Base-by-base conservation (phyloP, 2,888 invertebrate species). In the Tinea pellionella region DNA sequence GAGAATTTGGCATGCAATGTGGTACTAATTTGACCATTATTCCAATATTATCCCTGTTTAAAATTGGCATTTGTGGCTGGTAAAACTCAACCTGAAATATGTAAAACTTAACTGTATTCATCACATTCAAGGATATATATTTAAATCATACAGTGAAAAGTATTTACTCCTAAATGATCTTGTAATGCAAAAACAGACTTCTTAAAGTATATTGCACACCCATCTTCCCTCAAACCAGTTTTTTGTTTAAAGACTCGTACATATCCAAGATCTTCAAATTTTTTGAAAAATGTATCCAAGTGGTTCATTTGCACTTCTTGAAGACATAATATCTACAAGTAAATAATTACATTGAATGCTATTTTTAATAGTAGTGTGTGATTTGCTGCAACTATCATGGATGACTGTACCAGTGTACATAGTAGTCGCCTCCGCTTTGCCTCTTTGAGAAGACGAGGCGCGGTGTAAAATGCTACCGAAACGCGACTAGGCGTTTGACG, bases 251-350 rank as follows among this genome's bases (percentile, higher is more conserved):
- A 98, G 2, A 95, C 72, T 57, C 94, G 92, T 30, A 81, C 78
- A 71, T 94, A 96, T 0, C 96, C 95, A 77, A 81, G 75, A 60
- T 73, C 69, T 61, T 82, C 80, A 61, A 88, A 88, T 70, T 79
- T 89, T 59, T 73, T 74, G 68, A 88, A 92, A 72, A 93, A 92
- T 58, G 88, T 83, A 9, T 80, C 66, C 60, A 94, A 80, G 74
- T 96, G 95, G n/a, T 90, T 88, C 11, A 88, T 88, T 81, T 97
- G 94, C 56, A 98, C 94, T 89, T 98, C 98, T 89, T 98, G 98
- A 7, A 98, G 80, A 73, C 96, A 95, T 61, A 96, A 70, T 61
- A 96, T 91, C 95, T 95, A 77, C 59, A 88, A 87, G 64, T 65
- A 64, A 68, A 55, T 58, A 15, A 15, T 58, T 4, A 41, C 3